A percentile compares a stretch with the other conserved stretches of the same genome.
These are phyloP conservation scores for Dicyrtomina minuta DNA, from an alignment of 2,888 invertebrate species.

Conservation along the genomic window DNA sequence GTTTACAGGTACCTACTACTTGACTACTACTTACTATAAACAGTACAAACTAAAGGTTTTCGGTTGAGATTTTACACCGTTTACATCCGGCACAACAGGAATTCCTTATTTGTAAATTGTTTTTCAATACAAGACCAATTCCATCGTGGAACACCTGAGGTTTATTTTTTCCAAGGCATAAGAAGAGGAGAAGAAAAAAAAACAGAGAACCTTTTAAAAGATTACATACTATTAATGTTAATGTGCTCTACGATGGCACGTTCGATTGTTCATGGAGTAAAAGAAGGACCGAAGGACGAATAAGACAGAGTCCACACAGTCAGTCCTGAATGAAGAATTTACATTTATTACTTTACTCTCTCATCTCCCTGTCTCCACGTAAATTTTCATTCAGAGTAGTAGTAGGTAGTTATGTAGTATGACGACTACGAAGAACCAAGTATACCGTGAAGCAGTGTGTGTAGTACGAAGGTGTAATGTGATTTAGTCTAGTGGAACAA, in stretches of 20 bases:
- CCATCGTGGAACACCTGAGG: conserved; percentile 25
- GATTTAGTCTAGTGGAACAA: no score
- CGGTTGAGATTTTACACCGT: neutral
- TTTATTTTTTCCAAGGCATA: conserved; percentile 12
- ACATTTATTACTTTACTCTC: neutral
- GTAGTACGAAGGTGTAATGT: no score
- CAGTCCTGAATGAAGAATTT: no score
- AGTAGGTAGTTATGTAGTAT: no score
- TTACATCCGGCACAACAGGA: conserved; percentile 21
- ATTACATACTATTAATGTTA: conserved; percentile 11
- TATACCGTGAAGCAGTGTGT: no score
- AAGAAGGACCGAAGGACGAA: conserved; percentile 7
- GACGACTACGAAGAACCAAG: no score
- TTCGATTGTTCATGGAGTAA: neutral
- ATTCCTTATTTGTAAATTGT: conserved; percentile 27
- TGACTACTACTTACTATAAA: no score
- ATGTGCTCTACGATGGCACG: conserved; percentile 4
- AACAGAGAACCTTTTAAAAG: conserved; percentile 10
- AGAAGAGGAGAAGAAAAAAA: neutral
- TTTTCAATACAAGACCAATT: conserved; percentile 13
- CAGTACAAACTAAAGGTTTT: no score
- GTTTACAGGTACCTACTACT: no score
- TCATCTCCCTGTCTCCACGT: conserved; percentile 5
- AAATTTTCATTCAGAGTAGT: no score
- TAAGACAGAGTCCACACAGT: no score